phyloP scores from a whole-genome alignment of 1,140 invertebrate species.

The Camponotus vicinus region DNA sequence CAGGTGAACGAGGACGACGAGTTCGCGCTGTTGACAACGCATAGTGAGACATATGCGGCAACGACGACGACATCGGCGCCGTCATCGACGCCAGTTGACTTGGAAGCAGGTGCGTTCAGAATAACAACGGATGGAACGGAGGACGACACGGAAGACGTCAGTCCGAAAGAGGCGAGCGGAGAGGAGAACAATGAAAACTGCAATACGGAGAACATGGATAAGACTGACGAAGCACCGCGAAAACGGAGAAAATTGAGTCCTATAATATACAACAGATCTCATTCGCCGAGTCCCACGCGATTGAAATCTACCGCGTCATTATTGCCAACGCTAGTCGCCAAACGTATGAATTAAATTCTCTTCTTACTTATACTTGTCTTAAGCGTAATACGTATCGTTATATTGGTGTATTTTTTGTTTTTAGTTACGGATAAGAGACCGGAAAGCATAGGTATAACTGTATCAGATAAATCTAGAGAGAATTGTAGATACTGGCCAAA shows the following conservation, averaged over 20 bases:
- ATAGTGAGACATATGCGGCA: slow-evolving; percentile 69
- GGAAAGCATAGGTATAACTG: slow-evolving; percentile 70
- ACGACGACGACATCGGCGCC: not conserved
- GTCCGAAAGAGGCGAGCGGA: slow-evolving; percentile 63
- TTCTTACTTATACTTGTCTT: not conserved
- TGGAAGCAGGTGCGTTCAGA: slow-evolving; percentile 70
- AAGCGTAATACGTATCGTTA: not conserved
- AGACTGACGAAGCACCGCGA: slow-evolving; percentile 67
- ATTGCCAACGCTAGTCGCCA: slow-evolving; percentile 26
- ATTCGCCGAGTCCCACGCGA: slow-evolving; percentile 78
- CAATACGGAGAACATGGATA: slow-evolving; percentile 77
- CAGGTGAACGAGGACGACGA: slow-evolving; percentile 83
- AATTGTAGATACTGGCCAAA: slow-evolving; percentile 85
- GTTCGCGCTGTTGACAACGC: slow-evolving; percentile 74
- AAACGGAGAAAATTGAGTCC: slow-evolving; percentile 84
- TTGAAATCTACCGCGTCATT: slow-evolving; percentile 52
- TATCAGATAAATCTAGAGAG: slow-evolving; percentile 81
- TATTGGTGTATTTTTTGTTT: not conserved
- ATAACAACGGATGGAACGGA: slow-evolving; percentile 73
- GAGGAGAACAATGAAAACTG: slow-evolving; percentile 79
- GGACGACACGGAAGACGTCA: slow-evolving; percentile 61
- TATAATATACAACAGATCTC: slow-evolving; percentile 82
- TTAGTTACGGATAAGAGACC: slow-evolving; percentile 73
- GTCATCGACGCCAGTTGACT: slow-evolving; percentile 68
- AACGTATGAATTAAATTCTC: slow-evolving; percentile 55